Conservation (phyloP, 2,113 vertebrate genomes). For the Phylloscopus trochiloides region DNA sequence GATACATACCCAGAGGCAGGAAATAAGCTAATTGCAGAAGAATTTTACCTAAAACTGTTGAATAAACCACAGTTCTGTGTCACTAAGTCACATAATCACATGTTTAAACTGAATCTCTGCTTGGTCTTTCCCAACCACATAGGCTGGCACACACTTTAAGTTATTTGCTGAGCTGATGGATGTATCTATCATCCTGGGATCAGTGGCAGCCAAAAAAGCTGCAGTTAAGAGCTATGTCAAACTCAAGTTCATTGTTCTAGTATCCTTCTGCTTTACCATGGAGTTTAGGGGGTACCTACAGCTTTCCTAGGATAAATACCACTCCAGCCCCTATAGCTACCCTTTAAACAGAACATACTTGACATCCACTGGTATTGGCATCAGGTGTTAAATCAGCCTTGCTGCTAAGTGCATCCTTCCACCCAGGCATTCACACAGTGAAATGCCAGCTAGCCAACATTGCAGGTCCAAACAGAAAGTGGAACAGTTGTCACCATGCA, state of each 20-base stretch:
- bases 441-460: background rate
- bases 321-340: background rate
- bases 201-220: background rate
- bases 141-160: background rate
- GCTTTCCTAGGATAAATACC: background rate
- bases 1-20: slow-evolving; percentile 7
- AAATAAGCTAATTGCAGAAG: slow-evolving; percentile 44
- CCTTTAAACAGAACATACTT: background rate
- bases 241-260: background rate
- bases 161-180: background rate
- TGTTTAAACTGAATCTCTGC: background rate
- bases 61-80: slow-evolving; percentile 11
- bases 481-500: background rate
- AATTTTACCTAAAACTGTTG: slow-evolving; percentile 34
- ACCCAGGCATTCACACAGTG: background rate
- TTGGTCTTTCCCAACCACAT: background rate
- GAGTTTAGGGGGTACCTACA: background rate
- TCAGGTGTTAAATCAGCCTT: background rate
- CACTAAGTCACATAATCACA: background rate
- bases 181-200: background rate
- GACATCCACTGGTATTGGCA: background rate
- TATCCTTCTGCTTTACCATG: background rate
- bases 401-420: background rate
- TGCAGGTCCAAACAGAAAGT: background rate
- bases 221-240: background rate